Percentiles rank a stretch among this genome's conserved stretches.
Evolutionary conservation across 1,140 invertebrate species (phyloP).

Genomic region (Drosophila repleta): DNA sequence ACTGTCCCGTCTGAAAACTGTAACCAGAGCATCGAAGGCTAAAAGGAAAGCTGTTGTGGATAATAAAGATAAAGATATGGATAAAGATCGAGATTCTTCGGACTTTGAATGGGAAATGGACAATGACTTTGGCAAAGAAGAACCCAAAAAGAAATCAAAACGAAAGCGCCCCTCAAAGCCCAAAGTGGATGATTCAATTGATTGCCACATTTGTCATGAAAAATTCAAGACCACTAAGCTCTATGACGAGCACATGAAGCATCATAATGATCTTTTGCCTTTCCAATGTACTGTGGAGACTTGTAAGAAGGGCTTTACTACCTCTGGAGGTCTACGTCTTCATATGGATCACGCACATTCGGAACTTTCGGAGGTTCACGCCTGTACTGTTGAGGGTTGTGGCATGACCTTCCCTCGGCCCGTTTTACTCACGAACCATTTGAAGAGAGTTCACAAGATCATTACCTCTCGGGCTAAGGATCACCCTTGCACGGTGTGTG

Average conservation of each 20-base stretch:
- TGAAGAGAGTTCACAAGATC: slow-evolving; percentile 76
- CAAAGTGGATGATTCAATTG: slow-evolving; percentile 58
- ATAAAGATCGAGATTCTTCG: slow-evolving; percentile 24
- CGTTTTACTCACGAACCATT: slow-evolving; percentile 70
- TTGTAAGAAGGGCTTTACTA: slow-evolving; percentile 75
- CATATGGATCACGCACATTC: slow-evolving; percentile 77
- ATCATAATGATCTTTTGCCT: slow-evolving; percentile 75
- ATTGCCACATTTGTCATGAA: slow-evolving; percentile 79
- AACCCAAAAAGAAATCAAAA: slow-evolving; percentile 44
- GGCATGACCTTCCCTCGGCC: slow-evolving; percentile 66
- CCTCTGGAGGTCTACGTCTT: slow-evolving; percentile 67
- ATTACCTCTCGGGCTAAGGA: slow-evolving; percentile 48
- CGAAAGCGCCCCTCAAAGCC: slow-evolving; percentile 53
- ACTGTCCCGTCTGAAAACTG: slow-evolving; percentile 53
- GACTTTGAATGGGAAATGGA: slow-evolving; percentile 52
- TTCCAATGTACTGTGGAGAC: slow-evolving; percentile 74
- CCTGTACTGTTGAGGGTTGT: slow-evolving; percentile 72
- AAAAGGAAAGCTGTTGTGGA: slow-evolving; percentile 25
- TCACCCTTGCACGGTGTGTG: slow-evolving; percentile 71
- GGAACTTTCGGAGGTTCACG: slow-evolving; percentile 63
- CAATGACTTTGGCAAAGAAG: slow-evolving; percentile 4
- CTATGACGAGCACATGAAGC: slow-evolving; percentile 79
- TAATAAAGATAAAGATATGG: slow-evolving; percentile 16
- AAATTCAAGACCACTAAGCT: slow-evolving; percentile 70
- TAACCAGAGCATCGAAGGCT: slow-evolving; percentile 21